phyloP scores from a whole-genome alignment of 2,797 vertebrate species.

The Gadopsis bispinosus region DNA sequence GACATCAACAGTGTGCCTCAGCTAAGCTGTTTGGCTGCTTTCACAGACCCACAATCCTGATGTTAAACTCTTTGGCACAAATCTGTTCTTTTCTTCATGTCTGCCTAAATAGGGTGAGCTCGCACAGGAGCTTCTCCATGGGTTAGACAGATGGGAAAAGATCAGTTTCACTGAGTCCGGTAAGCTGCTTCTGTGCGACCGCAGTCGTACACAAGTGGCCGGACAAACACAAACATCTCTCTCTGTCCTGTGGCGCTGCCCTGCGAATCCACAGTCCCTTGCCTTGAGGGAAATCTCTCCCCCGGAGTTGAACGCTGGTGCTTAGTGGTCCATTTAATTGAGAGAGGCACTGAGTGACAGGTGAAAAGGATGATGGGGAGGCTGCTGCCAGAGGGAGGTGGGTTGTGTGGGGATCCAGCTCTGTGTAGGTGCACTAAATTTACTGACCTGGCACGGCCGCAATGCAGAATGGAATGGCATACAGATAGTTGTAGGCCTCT shows the following conservation, averaged over 20 bases:
- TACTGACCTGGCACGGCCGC: constrained; percentile 42
- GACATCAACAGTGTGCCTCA: not conserved
- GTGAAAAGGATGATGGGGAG: constrained; percentile 57
- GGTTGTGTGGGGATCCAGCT: constrained; percentile 35
- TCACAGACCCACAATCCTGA: constrained; percentile 40
- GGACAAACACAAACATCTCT: not conserved
- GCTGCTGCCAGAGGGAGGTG: constrained; percentile 43
- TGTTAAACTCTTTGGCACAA: constrained; percentile 20
- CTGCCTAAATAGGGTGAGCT: constrained; percentile 18
- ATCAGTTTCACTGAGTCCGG: constrained; percentile 19
- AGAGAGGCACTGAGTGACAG: constrained; percentile 68
- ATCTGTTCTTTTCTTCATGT: constrained; percentile 15
- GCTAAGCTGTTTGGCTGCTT: constrained; percentile 41
- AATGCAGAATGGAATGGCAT: constrained; percentile 20
- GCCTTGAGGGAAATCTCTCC: constrained; percentile 30
- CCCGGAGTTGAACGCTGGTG: constrained; percentile 38
- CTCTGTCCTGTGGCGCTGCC: not conserved
- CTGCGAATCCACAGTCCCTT: not conserved
- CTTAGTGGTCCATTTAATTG: constrained; percentile 70
- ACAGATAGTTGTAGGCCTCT: constrained; percentile 18
- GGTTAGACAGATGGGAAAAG: constrained; percentile 39
- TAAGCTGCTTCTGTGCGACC: constrained; percentile 14
- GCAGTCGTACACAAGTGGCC: constrained; percentile 12
- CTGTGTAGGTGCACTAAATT: constrained; percentile 50
- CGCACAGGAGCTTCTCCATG: constrained; percentile 4